Conservation (phyloP, 2,888 invertebrate genomes). For the Diadegma fenestrale region DNA sequence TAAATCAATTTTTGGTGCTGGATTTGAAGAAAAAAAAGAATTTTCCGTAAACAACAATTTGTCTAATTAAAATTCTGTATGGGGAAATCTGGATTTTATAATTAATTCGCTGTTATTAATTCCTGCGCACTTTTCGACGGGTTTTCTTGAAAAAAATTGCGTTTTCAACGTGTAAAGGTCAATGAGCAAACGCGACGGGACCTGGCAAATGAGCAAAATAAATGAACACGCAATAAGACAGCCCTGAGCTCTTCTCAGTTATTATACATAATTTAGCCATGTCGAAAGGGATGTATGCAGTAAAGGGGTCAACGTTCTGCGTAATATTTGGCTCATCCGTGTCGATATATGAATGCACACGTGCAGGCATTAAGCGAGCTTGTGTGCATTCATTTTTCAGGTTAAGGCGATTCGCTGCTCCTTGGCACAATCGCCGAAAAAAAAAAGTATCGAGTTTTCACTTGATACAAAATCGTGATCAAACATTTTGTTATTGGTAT, state of each 20-base stretch:
- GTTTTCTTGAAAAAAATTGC: constrained; percentile 9
- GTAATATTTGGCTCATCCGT: constrained; percentile 63
- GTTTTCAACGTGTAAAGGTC: not conserved
- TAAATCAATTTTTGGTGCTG: no score
- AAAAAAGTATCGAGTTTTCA: not conserved
- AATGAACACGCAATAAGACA: constrained; percentile 33
- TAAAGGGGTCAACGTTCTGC: constrained; percentile 64
- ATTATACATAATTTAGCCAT: constrained; percentile 60
- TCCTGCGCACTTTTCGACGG: not conserved
- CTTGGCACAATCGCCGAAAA: constrained; percentile 4
- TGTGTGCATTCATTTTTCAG: constrained; percentile 23
- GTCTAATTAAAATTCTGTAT: not conserved
- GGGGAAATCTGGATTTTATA: not conserved
- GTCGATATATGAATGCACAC: constrained; percentile 16
- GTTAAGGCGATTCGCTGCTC: constrained; percentile 1
- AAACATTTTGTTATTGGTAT: no score
- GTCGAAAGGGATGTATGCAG: constrained; percentile 58
- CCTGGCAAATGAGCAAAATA: constrained; percentile 29
- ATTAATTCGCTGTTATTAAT: constrained; percentile 15
- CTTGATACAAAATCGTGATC: not conserved
- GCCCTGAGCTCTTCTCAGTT: constrained; percentile 26
- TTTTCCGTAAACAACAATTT: not conserved
- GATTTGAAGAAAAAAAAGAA: not conserved
- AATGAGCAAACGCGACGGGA: constrained; percentile 20
- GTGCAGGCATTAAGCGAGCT: constrained; percentile 13